Percentiles rank a stretch among this genome's conserved stretches.
phyloP scores from a whole-genome alignment of 2,888 invertebrate species.

The Girardia tigrina region DNA sequence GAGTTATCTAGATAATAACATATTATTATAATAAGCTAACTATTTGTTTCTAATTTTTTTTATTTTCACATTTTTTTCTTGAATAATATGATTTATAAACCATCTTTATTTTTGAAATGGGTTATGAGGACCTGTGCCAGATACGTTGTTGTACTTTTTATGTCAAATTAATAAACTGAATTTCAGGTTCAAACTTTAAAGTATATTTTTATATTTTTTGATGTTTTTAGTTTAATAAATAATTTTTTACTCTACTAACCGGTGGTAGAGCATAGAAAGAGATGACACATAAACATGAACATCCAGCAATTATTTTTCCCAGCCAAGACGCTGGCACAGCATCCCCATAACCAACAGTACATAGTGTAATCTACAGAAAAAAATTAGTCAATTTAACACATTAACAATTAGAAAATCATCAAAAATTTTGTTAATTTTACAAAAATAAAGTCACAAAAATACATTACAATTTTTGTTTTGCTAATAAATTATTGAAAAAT shows the following conservation, averaged over 20 bases:
- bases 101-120: not conserved
- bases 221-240: not conserved
- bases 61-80: no score
- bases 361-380: conserved; percentile 63
- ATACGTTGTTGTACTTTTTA: no score
- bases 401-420: no score
- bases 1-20: conserved; percentile 62
- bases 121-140: not conserved
- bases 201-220: not conserved
- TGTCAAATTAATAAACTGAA: no score
- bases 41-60: no score
- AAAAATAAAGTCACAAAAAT: no score
- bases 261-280: conserved; percentile 88
- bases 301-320: conserved; percentile 81
- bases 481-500: no score
- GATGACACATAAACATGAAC: conserved; percentile 70
- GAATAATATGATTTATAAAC: not conserved
- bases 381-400: no score
- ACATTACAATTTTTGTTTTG: no score
- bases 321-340: conserved; percentile 83
- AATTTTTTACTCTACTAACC: conserved; percentile 56
- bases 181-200: no score
- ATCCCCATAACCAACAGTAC: conserved; percentile 79
- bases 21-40: not conserved
- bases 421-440: no score